These are phyloP conservation scores for Caenorhabditis sp. DNA, from an alignment of 2,888 invertebrate species.

Conservation along the genomic window DNA sequence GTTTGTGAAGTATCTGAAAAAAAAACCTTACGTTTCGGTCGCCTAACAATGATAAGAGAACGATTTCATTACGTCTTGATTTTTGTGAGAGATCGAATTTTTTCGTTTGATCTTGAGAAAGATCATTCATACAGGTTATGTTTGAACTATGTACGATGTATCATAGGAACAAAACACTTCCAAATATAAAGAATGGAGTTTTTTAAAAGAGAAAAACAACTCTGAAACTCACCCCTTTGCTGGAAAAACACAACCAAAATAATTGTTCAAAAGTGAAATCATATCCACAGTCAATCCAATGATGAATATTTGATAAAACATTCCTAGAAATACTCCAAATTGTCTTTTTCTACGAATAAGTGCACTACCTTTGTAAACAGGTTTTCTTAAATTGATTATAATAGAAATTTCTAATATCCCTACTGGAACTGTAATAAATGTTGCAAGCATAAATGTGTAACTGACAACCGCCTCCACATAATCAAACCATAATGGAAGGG, in stretches of 20 bases:
- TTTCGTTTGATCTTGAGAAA: too few relatives aligned
- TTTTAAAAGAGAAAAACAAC: too few relatives aligned
- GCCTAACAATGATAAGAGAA: background rate
- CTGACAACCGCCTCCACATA: slow-evolving; percentile 32
- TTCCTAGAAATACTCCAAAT: slow-evolving; percentile 22
- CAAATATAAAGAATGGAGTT: too few relatives aligned
- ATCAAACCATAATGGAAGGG: slow-evolving; percentile 44
- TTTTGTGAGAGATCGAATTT: too few relatives aligned
- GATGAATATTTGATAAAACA: slow-evolving; percentile 52
- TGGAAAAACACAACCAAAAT: slow-evolving; percentile 49
- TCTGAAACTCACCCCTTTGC: slow-evolving; percentile 39
- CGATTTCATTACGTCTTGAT: background rate
- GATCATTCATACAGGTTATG: background rate
- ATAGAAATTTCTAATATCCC: slow-evolving; percentile 43
- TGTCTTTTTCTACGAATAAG: background rate
- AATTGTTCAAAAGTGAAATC: slow-evolving; percentile 45
- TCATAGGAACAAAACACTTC: background rate
- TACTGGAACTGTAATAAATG: slow-evolving; percentile 34
- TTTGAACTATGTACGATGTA: too few relatives aligned
- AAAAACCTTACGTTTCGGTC: background rate
- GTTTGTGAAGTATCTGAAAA: slow-evolving; percentile 43
- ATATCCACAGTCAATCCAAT: slow-evolving; percentile 44
- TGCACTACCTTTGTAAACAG: slow-evolving; percentile 34
- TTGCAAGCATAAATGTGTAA: slow-evolving; percentile 38
- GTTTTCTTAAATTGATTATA: slow-evolving; percentile 34